phyloP scores from a whole-genome alignment of 2,113 vertebrate species.

The Cinclus cinclus region DNA sequence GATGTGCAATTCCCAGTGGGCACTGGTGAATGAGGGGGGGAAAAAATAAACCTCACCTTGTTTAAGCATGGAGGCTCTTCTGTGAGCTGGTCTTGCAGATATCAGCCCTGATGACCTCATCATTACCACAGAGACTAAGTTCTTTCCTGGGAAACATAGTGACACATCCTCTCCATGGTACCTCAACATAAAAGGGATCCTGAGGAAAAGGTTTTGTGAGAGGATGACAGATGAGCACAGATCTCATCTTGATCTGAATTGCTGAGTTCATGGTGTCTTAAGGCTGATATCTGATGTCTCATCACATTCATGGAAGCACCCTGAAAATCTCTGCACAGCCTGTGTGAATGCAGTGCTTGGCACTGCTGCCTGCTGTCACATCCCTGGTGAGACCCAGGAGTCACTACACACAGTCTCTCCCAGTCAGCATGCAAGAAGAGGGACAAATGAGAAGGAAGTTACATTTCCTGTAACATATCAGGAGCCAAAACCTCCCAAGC shows the following conservation, averaged over 20 bases:
- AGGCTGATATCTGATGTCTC: background rate
- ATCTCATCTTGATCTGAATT: background rate
- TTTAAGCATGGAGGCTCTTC: background rate
- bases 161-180: background rate
- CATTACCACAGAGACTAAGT: background rate
- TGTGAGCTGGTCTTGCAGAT: background rate
- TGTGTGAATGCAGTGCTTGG: accelerated
- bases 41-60: background rate
- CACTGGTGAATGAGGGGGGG: accelerated
- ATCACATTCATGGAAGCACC: background rate
- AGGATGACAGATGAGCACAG: background rate
- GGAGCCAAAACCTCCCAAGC: background rate
- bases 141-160: background rate
- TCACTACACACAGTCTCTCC: accelerated
- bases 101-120: background rate
- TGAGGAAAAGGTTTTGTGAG: background rate
- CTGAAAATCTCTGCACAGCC: background rate
- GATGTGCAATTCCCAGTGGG: background rate
- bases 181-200: accelerated
- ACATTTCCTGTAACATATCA: background rate
- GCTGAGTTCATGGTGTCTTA: background rate
- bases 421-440: background rate
- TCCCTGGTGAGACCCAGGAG: background rate
- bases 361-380: background rate
- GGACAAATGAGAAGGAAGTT: background rate